A percentile compares a stretch with the other conserved stretches of the same genome.
These are phyloP conservation scores for Spizaetus ornatus DNA, from an alignment of 2,113 vertebrate genomes.

Conservation along the genomic window DNA sequence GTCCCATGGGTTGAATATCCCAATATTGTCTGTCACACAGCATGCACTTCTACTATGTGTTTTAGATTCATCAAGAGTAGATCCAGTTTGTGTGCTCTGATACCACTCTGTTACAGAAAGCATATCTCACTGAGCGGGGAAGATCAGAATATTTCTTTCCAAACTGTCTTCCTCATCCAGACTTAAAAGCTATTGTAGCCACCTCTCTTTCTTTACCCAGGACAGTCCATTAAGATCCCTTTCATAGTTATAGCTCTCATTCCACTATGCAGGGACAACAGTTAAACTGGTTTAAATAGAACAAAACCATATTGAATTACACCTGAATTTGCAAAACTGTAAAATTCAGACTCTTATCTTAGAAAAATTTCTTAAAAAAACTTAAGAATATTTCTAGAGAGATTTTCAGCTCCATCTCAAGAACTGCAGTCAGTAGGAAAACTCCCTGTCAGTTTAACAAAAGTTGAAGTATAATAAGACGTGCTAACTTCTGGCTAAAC, in stretches of 20 bases:
- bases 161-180: neutral
- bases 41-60: accelerated
- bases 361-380: neutral
- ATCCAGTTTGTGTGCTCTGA: neutral
- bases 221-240: neutral
- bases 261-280: accelerated
- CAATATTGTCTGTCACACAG: neutral
- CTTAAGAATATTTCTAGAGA: neutral
- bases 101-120: neutral
- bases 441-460: neutral
- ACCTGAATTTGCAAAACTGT: neutral
- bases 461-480: neutral
- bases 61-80: neutral
- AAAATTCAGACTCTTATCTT: neutral
- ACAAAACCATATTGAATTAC: neutral
- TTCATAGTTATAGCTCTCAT: neutral
- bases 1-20: neutral
- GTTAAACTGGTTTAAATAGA: neutral
- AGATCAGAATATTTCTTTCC: neutral
- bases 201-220: neutral
- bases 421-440: neutral
- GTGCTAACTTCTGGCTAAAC: neutral
- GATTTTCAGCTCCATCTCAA: neutral
- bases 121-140: neutral
- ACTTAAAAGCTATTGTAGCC: neutral